Evolutionary conservation across 2,113 vertebrate species (phyloP), one percentile per base, ranked within the genome.

Genomic region (Cairina moschata): DNA sequence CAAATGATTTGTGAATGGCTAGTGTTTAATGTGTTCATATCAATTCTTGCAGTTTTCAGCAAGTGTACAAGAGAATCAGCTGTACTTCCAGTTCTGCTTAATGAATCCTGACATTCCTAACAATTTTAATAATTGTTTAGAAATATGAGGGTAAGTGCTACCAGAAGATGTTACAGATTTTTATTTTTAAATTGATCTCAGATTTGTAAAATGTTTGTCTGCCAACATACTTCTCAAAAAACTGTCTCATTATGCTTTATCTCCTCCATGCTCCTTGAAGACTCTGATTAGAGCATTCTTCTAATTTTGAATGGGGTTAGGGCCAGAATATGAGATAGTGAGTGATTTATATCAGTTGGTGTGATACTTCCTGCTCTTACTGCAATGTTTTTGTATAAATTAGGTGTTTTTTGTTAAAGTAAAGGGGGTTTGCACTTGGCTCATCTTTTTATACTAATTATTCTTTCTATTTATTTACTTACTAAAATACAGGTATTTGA

Each of bases 301-400:
- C 58, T 96, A 20, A 87, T 82, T 94, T 94, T 78, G 46, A 82
- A 79, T 83, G 78, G 58, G 71, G 73, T 82, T 94, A 79, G 44
- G 52, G 52, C 83, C 74, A 88, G 74, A 40, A 23, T 55, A 92
- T 87, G 78, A 91, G 40, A 72, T 63, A 82, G 56, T 18, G 54
- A 82, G 17, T 82, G 65, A 91, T 83, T 89, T 81, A 9, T 48
- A 58, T 85, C 32, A 87, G n/a, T 59, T 91, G 59, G 58, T 21
- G 31, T 63, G 50, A 9, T 89, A 76, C 82, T 95, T 91, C 42
- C 66, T 91, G 90, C n/a, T 96, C 22, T 80, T 73, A 71, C 25
- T 17, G 8, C 1, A 7, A 63, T 52, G 36, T 40, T 92, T 96
- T 77, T 66, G 14, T 74, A 62, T 73, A 80, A 91, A 78, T 78